Evolutionary conservation across 2,113 vertebrate genomes (phyloP), one percentile per base, ranked within the genome.

Genomic region (Rhinolophus ferrumequinum): DNA sequence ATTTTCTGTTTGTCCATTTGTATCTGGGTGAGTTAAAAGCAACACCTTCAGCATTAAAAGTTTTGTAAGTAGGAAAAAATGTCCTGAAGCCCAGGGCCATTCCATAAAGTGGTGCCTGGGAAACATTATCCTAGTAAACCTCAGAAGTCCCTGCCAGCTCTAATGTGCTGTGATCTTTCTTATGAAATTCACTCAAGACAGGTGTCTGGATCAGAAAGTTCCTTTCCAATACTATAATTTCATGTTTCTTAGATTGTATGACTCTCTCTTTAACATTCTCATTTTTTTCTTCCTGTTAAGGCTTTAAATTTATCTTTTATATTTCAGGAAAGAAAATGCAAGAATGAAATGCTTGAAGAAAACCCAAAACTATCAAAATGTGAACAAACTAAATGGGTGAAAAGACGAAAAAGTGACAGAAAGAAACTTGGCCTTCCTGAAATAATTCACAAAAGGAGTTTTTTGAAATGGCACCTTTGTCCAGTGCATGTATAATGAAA

Each of bases 31-130:
- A 67, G n/a, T 88, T 70, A 54, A 88, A 70, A 60, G 56, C 64
- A 60, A 77, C 52, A 69, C 41, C 33, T 82, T 81, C 50, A 35
- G n/a, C 35, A 35, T 24, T 52, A 28, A 56, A 82, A 70, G 30
- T 88, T 92, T 77, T 62, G 24, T 75, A 91, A 77, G 70, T 56
- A 38, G 76, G n/a, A 70, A 88, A 93, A 88, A 56, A 77, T 47
- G 54, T 35, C 52, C 76, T 47, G 52, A 76, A 88, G 70, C 50
- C 5, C 52, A 75, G 26, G 15, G 35, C 76, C 62, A 33, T 70
- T 76, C 24, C 62, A 38, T 64, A 76, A 80, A 62, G 33, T 8
- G 33, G 77, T 5, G 62, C 73, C 83, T 62, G 88, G 44, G 81
- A 41, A 86, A 58, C 58, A 14, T 0, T 28, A 60, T 50, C 76